A percentile compares a stretch with the other conserved stretches of the same genome.
Evolutionary conservation across 30 jellyfish, hydroid and myxozoan species (phyloP).

Genomic region (Hydractinia echinata): DNA sequence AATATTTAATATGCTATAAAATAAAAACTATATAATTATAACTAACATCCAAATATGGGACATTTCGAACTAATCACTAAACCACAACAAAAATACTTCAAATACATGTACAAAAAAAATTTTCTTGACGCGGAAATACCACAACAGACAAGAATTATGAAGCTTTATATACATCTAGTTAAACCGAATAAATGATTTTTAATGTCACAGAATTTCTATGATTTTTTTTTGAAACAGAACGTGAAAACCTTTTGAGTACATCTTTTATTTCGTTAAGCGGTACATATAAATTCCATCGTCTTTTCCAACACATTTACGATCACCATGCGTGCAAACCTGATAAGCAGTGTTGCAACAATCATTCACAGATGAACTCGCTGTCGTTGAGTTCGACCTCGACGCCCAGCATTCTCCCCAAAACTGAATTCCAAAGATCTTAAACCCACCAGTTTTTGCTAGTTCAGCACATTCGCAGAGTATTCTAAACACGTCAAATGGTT

Average conservation of each 20-base stretch:
- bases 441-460: constrained; percentile 11
- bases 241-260: background rate
- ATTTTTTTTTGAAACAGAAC: too few species aligned
- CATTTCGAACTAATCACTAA: too few species aligned
- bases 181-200: too few species aligned
- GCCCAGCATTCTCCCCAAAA: constrained; percentile 39
- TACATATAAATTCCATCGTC: background rate
- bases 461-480: constrained; percentile 19
- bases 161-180: too few species aligned
- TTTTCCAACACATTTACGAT: background rate
- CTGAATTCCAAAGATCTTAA: constrained; percentile 15
- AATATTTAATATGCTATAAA: too few species aligned
- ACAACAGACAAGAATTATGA: too few species aligned
- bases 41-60: too few species aligned
- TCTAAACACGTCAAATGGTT: background rate
- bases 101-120: too few species aligned
- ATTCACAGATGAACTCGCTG: background rate
- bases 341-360: background rate
- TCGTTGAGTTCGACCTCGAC: background rate
- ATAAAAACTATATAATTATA: too few species aligned
- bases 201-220: too few species aligned
- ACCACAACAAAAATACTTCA: too few species aligned
- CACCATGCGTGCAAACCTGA: background rate
- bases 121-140: too few species aligned
- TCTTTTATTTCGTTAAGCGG: background rate